phyloP scores from a whole-genome alignment of 2,113 vertebrate genomes.

The Myotis davidii region DNA sequence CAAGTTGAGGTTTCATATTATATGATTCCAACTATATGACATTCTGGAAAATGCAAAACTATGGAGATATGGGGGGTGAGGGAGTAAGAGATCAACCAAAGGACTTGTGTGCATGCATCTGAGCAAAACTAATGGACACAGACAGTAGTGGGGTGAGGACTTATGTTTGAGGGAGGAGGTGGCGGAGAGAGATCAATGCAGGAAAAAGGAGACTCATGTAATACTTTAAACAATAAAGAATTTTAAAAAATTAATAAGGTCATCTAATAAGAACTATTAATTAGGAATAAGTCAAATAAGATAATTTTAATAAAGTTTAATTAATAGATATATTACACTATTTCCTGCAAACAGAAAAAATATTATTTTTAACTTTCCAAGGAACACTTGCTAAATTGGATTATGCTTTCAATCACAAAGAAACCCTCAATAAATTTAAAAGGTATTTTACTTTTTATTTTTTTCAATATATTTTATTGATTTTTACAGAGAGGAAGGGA shows the following conservation, averaged over 20 bases:
- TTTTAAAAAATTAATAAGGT: slow-evolving; percentile 7
- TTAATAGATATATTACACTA: not conserved
- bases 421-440: slow-evolving; percentile 13
- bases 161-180: too few relatives aligned
- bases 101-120: too few relatives aligned
- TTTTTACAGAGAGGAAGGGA: too few relatives aligned
- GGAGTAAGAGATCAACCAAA: too few relatives aligned
- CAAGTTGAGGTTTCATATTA: not conserved
- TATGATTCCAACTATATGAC: not conserved
- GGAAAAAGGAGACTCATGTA: too few relatives aligned
- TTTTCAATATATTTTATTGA: too few relatives aligned
- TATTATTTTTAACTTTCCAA: not conserved
- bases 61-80: not conserved
- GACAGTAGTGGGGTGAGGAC: too few relatives aligned
- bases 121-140: too few relatives aligned
- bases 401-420: slow-evolving; percentile 11
- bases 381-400: not conserved
- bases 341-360: slow-evolving; percentile 1
- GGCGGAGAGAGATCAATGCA: too few relatives aligned
- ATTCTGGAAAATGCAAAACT: not conserved
- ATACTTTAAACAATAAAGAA: not conserved
- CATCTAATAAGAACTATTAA: not conserved
- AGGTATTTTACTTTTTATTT: too few relatives aligned
- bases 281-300: not conserved
- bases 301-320: not conserved